phyloP scores from a whole-genome alignment of 2,888 invertebrate genomes.

The Phyto melanocephala region DNA sequence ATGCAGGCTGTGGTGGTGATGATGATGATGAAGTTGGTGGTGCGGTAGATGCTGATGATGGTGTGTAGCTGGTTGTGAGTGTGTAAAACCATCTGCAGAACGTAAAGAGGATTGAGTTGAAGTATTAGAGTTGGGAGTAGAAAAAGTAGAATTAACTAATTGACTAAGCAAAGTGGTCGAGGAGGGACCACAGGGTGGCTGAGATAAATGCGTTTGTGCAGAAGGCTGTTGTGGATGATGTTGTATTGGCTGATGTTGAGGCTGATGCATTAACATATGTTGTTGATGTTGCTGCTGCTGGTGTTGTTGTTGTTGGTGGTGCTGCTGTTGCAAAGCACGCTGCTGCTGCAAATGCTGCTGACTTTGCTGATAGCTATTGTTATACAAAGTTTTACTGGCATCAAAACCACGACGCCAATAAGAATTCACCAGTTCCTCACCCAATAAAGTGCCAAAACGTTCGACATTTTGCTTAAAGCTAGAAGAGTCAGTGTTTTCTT shows the following conservation, averaged over 20 bases:
- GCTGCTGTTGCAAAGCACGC: slow-evolving; percentile 67
- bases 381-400: slow-evolving; percentile 78
- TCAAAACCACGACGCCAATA: slow-evolving; percentile 87
- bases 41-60: slow-evolving; percentile 65
- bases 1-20: slow-evolving; percentile 48
- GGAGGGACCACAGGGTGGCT: slow-evolving; percentile 75
- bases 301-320: slow-evolving; percentile 58
- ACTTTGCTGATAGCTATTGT: slow-evolving; percentile 72
- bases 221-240: slow-evolving; percentile 47
- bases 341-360: slow-evolving; percentile 71
- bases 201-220: slow-evolving; percentile 67
- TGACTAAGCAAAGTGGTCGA: slow-evolving; percentile 80
- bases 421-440: slow-evolving; percentile 88
- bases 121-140: slow-evolving; percentile 62
- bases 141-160: slow-evolving; percentile 79
- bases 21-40: slow-evolving; percentile 56
- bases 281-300: slow-evolving; percentile 63
- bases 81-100: slow-evolving; percentile 71
- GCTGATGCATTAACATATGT: slow-evolving; percentile 57
- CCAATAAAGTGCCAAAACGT: slow-evolving; percentile 86
- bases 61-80: slow-evolving; percentile 55
- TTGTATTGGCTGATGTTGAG: slow-evolving; percentile 53
- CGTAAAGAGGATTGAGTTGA: slow-evolving; percentile 72
- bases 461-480: slow-evolving; percentile 81
- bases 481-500: slow-evolving; percentile 17